phyloP scores from a whole-genome alignment of 2,113 vertebrate genomes.

The Eonycteris spelaea region DNA sequence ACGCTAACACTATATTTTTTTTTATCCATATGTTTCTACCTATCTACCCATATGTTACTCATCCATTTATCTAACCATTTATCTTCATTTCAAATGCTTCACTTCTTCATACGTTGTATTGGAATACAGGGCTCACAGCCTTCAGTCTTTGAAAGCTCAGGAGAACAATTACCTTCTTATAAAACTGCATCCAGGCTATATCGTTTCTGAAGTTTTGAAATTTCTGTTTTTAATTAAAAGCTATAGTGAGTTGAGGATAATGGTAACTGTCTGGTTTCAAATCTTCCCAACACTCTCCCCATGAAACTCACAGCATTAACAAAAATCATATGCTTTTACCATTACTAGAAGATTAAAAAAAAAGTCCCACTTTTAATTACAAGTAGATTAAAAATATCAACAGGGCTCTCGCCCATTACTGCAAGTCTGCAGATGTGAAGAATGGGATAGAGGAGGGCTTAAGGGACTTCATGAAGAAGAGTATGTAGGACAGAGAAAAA shows the following conservation, averaged over 20 bases:
- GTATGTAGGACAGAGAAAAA: not conserved
- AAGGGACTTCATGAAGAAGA: not conserved
- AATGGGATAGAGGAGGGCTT: not conserved
- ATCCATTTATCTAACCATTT: not conserved
- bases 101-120: not conserved
- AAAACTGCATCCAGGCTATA: not conserved
- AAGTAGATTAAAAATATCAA: not conserved
- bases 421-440: not conserved
- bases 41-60: not conserved
- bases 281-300: not conserved
- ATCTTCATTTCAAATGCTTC: not conserved
- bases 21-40: not conserved
- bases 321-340: not conserved
- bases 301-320: not conserved
- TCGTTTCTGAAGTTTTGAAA: not conserved
- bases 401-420: accelerated
- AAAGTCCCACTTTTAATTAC: not conserved
- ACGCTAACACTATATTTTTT: not conserved
- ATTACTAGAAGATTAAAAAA: not conserved
- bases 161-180: not conserved
- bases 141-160: not conserved
- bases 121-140: not conserved
- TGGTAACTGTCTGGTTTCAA: not conserved
- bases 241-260: not conserved
- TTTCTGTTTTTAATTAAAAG: not conserved